Conservation (phyloP, 1,140 invertebrate genomes). For the Calephelis virginiensis region DNA sequence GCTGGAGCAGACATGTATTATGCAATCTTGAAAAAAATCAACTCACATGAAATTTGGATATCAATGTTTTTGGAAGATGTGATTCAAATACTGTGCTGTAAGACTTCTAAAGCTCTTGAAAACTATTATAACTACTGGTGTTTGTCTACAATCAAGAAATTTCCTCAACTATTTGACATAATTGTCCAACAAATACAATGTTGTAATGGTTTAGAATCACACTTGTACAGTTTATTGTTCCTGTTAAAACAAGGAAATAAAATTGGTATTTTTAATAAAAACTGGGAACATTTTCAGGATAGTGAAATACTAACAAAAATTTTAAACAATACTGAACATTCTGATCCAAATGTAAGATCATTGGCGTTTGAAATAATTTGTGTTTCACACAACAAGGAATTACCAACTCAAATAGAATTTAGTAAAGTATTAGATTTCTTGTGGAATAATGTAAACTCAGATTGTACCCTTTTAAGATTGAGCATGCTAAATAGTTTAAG, state of each 20-base stretch:
- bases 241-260: conserved; percentile 63
- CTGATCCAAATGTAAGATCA: conserved; percentile 49
- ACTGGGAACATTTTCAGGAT: conserved; percentile 29
- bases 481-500: conserved; percentile 58
- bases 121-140: conserved; percentile 73
- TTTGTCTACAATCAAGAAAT: conserved; percentile 64
- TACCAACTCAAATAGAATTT: conserved; percentile 49
- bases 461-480: conserved; percentile 65
- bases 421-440: conserved; percentile 54
- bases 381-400: conserved; percentile 44
- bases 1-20: conserved; percentile 72
- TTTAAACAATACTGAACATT: conserved; percentile 43
- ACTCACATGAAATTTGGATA: conserved; percentile 51
- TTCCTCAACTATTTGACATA: conserved; percentile 43
- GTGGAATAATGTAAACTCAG: conserved; percentile 64
- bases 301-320: conserved; percentile 29
- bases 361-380: conserved; percentile 67
- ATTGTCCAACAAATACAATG: conserved; percentile 42
- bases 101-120: conserved; percentile 48
- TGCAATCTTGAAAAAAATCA: conserved; percentile 58
- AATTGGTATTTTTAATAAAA: conserved; percentile 47
- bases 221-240: conserved; percentile 50
- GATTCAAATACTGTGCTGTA: conserved; percentile 39
- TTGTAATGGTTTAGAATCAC: conserved; percentile 33
- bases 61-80: conserved; percentile 47